phyloP scores from a whole-genome alignment of 2,888 invertebrate species.

The Notodonta dromedarius region DNA sequence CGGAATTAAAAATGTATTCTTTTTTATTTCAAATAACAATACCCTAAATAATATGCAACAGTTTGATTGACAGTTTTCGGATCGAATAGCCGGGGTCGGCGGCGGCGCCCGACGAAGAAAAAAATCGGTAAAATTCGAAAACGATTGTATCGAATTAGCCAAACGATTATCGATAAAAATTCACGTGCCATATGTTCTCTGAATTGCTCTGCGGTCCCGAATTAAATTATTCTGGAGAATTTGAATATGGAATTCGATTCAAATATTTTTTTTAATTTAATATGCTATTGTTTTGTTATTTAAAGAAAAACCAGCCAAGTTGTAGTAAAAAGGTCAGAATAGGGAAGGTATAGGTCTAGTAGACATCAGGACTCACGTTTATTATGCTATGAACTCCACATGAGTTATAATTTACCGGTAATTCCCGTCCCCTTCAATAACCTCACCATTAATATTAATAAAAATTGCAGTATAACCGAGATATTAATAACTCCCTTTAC shows the following conservation, averaged over 20 bases:
- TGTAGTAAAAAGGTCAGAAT: background rate
- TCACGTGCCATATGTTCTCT: conserved; percentile 75
- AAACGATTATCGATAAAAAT: conserved; percentile 75
- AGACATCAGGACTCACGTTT: background rate
- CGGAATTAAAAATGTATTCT: conserved; percentile 43
- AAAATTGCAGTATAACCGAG: conserved; percentile 1
- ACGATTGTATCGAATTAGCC: conserved; percentile 71
- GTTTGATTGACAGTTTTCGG: conserved; percentile 47
- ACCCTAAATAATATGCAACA: conserved; percentile 45
- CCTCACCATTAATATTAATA: conserved; percentile 5
- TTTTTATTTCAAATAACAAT: conserved; percentile 42
- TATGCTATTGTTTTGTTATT: background rate
- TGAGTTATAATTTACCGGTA: conserved; percentile 2
- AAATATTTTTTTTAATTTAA: conserved; percentile 11
- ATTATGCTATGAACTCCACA: background rate
- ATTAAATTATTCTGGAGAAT: conserved; percentile 27
- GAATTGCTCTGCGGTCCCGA: conserved; percentile 50
- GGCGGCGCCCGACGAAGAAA: conserved; percentile 36
- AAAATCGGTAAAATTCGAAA: conserved; percentile 43
- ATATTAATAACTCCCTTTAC: conserved; percentile 25
- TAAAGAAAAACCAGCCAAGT: too few species aligned
- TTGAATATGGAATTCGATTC: conserved; percentile 25
- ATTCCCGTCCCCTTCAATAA: conserved; percentile 1
- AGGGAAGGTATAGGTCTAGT: background rate
- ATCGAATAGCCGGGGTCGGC: conserved; percentile 37